Evolutionary conservation across 1,140 invertebrate genomes (phyloP).

Genomic region (Ptiloglossa arizonensis): DNA sequence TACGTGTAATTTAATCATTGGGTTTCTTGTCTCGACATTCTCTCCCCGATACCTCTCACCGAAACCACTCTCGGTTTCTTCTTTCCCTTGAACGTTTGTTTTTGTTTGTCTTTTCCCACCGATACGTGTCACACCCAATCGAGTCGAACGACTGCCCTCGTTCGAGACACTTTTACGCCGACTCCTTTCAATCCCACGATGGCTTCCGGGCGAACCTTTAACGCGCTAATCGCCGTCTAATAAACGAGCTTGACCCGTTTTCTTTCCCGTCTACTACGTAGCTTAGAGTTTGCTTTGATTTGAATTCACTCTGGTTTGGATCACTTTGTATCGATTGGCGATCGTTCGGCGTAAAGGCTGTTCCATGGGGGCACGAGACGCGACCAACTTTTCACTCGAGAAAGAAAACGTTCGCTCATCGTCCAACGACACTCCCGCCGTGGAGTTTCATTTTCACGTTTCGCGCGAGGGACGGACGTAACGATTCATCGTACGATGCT

Average conservation of each 20-base stretch:
- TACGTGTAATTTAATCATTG: conserved; percentile 51
- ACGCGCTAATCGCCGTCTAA: conserved; percentile 8
- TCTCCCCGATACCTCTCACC: conserved; percentile 59
- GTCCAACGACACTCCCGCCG: neutral
- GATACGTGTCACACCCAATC: neutral
- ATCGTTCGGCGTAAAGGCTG: neutral
- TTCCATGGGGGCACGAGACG: conserved; percentile 1
- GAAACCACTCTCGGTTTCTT: conserved; percentile 36
- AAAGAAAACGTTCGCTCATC: neutral
- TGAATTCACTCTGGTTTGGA: neutral
- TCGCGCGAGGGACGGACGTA: no score
- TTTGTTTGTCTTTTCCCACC: conserved; percentile 6
- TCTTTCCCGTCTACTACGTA: neutral
- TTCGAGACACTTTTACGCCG: conserved; percentile 20
- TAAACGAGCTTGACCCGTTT: conserved; percentile 14
- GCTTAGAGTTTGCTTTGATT: conserved; percentile 10
- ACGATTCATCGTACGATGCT: no score
- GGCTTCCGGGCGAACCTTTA: neutral
- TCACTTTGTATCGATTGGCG: no score
- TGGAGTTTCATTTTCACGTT: no score
- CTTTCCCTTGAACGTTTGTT: conserved; percentile 25
- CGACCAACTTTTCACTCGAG: neutral
- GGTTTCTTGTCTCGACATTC: conserved; percentile 63
- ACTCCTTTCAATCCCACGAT: neutral
- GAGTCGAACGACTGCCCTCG: neutral